Base-by-base conservation (phyloP, 2,888 invertebrate genomes). In the Hirtodrosophila confusa region DNA sequence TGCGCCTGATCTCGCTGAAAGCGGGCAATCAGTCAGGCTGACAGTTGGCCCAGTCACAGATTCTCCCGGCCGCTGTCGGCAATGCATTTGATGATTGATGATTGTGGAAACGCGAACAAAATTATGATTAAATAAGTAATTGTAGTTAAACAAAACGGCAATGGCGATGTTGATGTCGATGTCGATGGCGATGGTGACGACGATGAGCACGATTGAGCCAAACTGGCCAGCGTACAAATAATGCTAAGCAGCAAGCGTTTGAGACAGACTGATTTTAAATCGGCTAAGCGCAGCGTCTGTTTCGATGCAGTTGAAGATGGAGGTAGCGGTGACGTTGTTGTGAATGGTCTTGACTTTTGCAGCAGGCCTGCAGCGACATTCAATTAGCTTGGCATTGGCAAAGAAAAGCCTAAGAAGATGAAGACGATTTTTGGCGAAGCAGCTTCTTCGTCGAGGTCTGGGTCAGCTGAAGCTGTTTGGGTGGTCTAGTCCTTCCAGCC, bases 21-120 rank as follows among this genome's bases (percentile, higher is more conserved):
- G 88, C 80, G 76, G 74, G 72, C 89, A 89, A 88, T 89, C 88
- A 88, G 89, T 90, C 89, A 90, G 90, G 48, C 83, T 88, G 82
- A 88, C 89, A 89, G 80, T 83, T 88, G 86, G 78, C 74, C 76
- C 84, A 86, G 86, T 79, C 86, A 80, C 83, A 75, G 84, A 71
- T 76, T 72, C 70, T 72, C 67, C 60, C 70, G 54, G 71, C 69
- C 70, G 82, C 84, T 78, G 80, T 76, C 88, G 88, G 88, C 85
- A 85, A 80, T 85, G 88, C 84, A 88, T 87, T 89, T 83, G 80
- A 89, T 89, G 89, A 89, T 90, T 89, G 90, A 89, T 89, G 89
- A 88, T 88, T 88, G 88, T 78, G 85, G 88, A 88, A 89, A 88
- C 88, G 88, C 86, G 88, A 88, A 88, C 82, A 80, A 88, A 85